Conservation (phyloP, 2,888 invertebrate genomes). For the Trimorus sp. region DNA sequence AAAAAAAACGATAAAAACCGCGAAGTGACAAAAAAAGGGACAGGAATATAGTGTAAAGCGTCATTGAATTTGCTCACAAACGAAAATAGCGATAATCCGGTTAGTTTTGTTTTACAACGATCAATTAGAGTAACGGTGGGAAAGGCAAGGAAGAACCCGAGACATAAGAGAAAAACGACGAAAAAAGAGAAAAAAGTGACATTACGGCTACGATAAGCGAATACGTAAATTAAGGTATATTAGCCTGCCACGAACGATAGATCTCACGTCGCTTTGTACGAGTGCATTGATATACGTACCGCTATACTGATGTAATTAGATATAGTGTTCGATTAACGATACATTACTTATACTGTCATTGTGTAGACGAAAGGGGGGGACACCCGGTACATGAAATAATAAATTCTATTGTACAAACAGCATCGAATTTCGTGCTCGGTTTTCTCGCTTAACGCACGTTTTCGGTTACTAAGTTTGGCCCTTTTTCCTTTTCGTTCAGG, state of each 20-base stretch:
- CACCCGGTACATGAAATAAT: conserved; percentile 32
- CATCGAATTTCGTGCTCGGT: conserved; percentile 1
- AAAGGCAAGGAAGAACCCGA: background rate
- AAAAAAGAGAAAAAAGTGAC: conserved; percentile 14
- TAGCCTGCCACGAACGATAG: conserved; percentile 46
- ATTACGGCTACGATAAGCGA: conserved; percentile 2
- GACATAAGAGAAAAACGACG: background rate
- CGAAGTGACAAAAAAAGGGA: conserved; percentile 18
- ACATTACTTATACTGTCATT: conserved; percentile 59
- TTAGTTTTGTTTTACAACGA: conserved; percentile 1
- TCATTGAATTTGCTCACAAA: conserved; percentile 46
- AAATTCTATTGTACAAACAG: conserved; percentile 54
- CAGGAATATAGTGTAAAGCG: conserved; percentile 29
- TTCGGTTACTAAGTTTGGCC: background rate
- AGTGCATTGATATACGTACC: conserved; percentile 55
- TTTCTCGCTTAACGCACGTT: background rate
- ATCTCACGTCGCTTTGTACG: conserved; percentile 63
- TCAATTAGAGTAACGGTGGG: too few relatives aligned
- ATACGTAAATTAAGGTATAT: conserved; percentile 9
- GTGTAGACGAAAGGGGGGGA: conserved; percentile 59
- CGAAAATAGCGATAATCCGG: conserved; percentile 15
- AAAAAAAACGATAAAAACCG: too few relatives aligned
- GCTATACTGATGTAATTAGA: conserved; percentile 51
- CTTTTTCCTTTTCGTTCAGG: conserved; percentile 2
- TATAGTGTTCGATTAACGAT: conserved; percentile 45